Conservation (phyloP, 2,888 invertebrate genomes). For the Drosophila setosimentum region DNA sequence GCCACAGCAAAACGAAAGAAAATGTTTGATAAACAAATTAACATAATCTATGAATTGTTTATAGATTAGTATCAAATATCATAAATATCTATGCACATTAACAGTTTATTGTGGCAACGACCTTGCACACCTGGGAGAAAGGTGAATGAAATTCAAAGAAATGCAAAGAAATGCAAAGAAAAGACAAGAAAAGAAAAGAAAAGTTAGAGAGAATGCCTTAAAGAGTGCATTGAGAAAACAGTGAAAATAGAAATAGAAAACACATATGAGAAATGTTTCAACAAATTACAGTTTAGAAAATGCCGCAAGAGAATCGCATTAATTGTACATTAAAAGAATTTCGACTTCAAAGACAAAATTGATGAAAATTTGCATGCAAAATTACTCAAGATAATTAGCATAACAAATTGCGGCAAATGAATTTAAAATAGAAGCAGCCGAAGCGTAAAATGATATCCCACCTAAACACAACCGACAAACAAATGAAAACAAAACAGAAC, state of each 20-base stretch:
- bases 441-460: conserved; percentile 49
- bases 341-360: neutral
- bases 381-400: conserved; percentile 50
- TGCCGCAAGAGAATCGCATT: conserved; percentile 9
- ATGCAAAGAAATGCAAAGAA: neutral
- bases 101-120: conserved; percentile 44
- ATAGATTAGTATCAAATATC: conserved; percentile 29
- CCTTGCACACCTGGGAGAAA: conserved; percentile 35
- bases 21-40: conserved; percentile 40
- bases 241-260: conserved; percentile 27
- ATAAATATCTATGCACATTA: conserved; percentile 14
- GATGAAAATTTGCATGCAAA: conserved; percentile 45
- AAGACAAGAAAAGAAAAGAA: conserved; percentile 15
- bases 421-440: conserved; percentile 39
- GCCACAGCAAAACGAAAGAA: conserved; percentile 12
- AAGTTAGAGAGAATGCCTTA: conserved; percentile 4
- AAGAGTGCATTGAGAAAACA: conserved; percentile 15
- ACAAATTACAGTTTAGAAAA: conserved; percentile 20
- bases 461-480: neutral
- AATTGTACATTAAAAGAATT: neutral
- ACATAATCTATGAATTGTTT: conserved; percentile 44
- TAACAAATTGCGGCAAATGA: conserved; percentile 48
- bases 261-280: neutral
- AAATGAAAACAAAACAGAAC: neutral
- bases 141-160: conserved; percentile 31